Evolutionary conservation across 2,113 vertebrate genomes (phyloP), one percentile per base, ranked within the genome.

Genomic region (Burhinus oedicnemus): DNA sequence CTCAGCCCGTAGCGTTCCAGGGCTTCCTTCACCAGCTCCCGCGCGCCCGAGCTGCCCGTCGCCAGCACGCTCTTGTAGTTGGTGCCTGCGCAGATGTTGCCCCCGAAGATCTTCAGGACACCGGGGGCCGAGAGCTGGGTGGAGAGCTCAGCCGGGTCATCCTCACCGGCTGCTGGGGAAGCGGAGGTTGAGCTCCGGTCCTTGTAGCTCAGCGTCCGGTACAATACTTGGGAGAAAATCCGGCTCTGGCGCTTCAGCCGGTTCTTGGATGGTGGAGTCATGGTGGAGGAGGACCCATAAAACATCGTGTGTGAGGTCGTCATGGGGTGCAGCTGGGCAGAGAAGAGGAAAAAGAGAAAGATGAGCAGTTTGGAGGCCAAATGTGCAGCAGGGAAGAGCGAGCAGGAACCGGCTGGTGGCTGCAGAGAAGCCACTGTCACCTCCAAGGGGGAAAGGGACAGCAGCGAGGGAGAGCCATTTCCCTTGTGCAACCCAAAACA

Each of bases 41-140:
- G 98, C 0, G 99, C 98, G 0, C 99, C 99, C 2, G 99, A 99
- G 69, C 97, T 98, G 8, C 98, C 98, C 0, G 99, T 99, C 57
- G 99, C 99, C 97, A 99, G 96, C 75, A 99, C 99, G 2, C 99
- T 99, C 97, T 99, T 99, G 97, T 99, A 99, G 98, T 99, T 99
- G 86, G 99, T 98, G 49, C 99, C 99, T 0, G 97, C 97, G 0
- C 99, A 99, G 90, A 99, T 99, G 82, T 99, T 99, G 75, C 99
- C 99, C 6, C 99, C 99, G 1, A 99, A 99, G 83, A 99, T 99
- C 97, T 99, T 99, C 75, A 99, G 98, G 65, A 99, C 98, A 1
- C 99, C 99, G 0, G 99, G 99, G 38, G 99, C 99, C 0, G 99
- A 99, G 61, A 99, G 98, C 97, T 99, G 99, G 0, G 99, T 99